Base-by-base conservation (phyloP, 2,113 vertebrate genomes). In the Hydropotes inermis region DNA sequence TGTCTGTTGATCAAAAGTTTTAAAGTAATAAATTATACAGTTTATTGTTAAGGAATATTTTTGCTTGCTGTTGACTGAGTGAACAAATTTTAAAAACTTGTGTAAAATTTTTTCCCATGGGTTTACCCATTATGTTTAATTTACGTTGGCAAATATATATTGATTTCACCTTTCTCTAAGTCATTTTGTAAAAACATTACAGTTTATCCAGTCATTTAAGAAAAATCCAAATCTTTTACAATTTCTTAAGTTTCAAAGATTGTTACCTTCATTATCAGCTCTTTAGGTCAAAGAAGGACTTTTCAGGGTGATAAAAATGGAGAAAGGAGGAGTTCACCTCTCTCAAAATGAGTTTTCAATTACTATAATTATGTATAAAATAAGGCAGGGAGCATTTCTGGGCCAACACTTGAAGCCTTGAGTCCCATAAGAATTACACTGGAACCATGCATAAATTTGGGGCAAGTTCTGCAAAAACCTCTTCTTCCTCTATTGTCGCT, bases 221-320 rank as follows among this genome's bases (percentile, higher is more conserved):
- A 92, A 89, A 94, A 94, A 60, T 39, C 5, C 64, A 85, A 95
- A 76, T 79, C 14, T 47, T 95, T 91, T n/a, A 85, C 6, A 25
- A 91, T 55, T 57, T 82, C 70, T 83, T 45, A 83, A 47, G n/a
- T 94, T 92, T 95, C 90, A 85, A 81, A 86, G 45, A 74, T 14
- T 78, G 11, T 54, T 84, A 81, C 43, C 52, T 95, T 97, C n/a
- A 97, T 84, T 95, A 96, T 94, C 54, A 78, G 74, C 55, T 97
- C 95, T 94, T 95, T 89, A 97, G 97, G 97, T 96, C 94, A 97
- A 89, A 97, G 90, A 96, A 98, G 97, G 95, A 55, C 94, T 98
- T 97, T 92, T 91, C 86, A 91, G 91, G 91, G 91, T 95, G 43
- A 94, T 93, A 58, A 86, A 96, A 97, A 97, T 52, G 79, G 87